Percentiles rank a stretch among this genome's conserved stretches.
Conservation (phyloP, 1,140 invertebrate genomes). For the Neodiprion lecontei region DNA sequence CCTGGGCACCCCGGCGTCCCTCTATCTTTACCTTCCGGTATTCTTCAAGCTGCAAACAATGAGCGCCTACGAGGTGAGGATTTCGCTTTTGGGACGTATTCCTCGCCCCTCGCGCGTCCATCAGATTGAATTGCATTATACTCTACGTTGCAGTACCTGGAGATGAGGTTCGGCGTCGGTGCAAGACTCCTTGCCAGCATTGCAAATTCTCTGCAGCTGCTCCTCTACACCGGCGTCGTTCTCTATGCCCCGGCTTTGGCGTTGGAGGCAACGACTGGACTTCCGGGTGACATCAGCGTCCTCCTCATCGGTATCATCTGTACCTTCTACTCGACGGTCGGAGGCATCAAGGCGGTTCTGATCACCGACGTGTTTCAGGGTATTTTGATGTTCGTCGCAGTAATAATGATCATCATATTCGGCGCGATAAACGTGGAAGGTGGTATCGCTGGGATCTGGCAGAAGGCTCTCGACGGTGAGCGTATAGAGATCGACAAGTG, state of each 20-base stretch:
- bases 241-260: constrained; percentile 88
- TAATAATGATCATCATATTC: constrained; percentile 77
- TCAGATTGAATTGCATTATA: constrained; percentile 4
- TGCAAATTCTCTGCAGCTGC: constrained; percentile 79
- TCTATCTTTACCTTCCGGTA: constrained; percentile 81
- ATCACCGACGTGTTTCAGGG: constrained; percentile 82
- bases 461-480: constrained; percentile 65
- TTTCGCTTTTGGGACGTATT: not conserved
- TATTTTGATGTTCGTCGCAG: constrained; percentile 73
- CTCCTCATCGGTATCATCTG: constrained; percentile 79
- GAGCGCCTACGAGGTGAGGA: constrained; percentile 79
- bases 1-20: constrained; percentile 77
- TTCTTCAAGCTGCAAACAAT: constrained; percentile 83
- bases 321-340: constrained; percentile 82
- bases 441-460: constrained; percentile 69
- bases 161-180: constrained; percentile 73
- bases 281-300: constrained; percentile 74
- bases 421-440: constrained; percentile 66
- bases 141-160: constrained; percentile 69
- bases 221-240: constrained; percentile 88
- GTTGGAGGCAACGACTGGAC: constrained; percentile 79
- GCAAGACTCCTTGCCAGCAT: constrained; percentile 72
- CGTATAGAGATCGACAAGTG: constrained; percentile 73
- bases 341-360: constrained; percentile 84
- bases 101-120: not conserved